Evolutionary conservation across 1,140 invertebrate species (phyloP).

Genomic region (Hylaeus volcanicus): DNA sequence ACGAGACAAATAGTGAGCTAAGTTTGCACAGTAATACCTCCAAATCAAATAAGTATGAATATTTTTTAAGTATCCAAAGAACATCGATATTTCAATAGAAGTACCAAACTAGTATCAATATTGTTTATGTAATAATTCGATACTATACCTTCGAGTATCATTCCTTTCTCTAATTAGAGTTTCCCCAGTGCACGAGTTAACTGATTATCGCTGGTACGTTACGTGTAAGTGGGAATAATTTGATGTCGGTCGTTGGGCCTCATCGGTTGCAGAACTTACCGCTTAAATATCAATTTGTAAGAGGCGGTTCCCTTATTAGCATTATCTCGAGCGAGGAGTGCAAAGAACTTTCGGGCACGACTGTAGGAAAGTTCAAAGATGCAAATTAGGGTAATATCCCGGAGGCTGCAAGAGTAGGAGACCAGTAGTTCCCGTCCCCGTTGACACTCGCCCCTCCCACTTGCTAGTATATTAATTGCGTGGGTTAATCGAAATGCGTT

Average conservation of each 20-base stretch:
- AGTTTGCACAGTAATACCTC: too few relatives aligned
- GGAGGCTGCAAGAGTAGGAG: conserved; percentile 1
- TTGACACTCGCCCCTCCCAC: conserved; percentile 44
- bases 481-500: conserved; percentile 3
- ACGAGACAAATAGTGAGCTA: too few relatives aligned
- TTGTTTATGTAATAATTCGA: too few relatives aligned
- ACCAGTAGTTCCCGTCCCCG: conserved; percentile 45
- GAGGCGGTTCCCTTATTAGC: conserved; percentile 64
- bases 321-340: conserved; percentile 51
- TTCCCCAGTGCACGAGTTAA: neutral
- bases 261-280: conserved; percentile 61
- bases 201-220: conserved; percentile 22
- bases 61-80: too few relatives aligned
- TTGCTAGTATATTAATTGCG: conserved; percentile 33
- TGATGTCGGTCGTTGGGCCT: conserved; percentile 39
- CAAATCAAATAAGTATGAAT: too few relatives aligned
- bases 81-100: too few relatives aligned
- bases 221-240: conserved; percentile 32
- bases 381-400: conserved; percentile 63
- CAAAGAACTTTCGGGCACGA: conserved; percentile 58
- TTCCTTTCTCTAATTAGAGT: neutral
- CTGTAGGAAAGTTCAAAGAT: conserved; percentile 61
- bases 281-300: conserved; percentile 67
- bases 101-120: too few relatives aligned
- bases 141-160: too few relatives aligned